Base-by-base conservation (phyloP, 2,888 invertebrate species). In the Dexiosoma caninum region DNA sequence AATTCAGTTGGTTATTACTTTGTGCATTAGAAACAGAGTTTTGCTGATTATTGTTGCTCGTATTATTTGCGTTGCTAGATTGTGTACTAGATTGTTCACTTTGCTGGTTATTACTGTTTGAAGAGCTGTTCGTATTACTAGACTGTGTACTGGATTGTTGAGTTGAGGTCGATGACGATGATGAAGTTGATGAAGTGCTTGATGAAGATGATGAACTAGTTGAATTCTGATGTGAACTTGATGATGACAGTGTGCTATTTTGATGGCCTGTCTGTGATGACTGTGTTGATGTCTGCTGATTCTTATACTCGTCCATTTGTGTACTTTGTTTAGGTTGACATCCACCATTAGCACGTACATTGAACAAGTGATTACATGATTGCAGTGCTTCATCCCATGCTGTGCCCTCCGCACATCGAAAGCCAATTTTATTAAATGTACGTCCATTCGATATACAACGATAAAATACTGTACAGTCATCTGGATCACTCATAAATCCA, bases 391-490 rank as follows among this genome's bases (percentile, higher is more conserved):
- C 92, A 89, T 95, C 95, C 95, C 95, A 96, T 35, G 94, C 93
- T 5, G 95, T 96, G 60, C 95, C 95, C 69, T 93, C 92, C 2
- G 93, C 94, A 88, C 96, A 96, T 12, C 91, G 91, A 87, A 95
- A 96, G 81, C 95, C 93, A 86, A 94, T 94, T 89, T 92, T 93
- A 55, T 90, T 93, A 84, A 91, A 94, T 78, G 92, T 92, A 30
- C 91, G 90, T 0, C 92, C 93, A 85, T 92, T 92, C 75, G 91
- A 91, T 21, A 95, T 95, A 89, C 96, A 96, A 83, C 95, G 92
- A 87, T 95, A 95, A 90, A 95, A 96, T 87, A 93, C 94, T 78
- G 91, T 93, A 86, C 95, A 96, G 85, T 95, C 92, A 51, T 90
- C 90, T 42, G 92, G 91, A 88, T 95, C 93, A 12, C 93, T 92